Base-by-base conservation (phyloP, 2,113 vertebrate genomes). In the Cyanoderma ruficeps region DNA sequence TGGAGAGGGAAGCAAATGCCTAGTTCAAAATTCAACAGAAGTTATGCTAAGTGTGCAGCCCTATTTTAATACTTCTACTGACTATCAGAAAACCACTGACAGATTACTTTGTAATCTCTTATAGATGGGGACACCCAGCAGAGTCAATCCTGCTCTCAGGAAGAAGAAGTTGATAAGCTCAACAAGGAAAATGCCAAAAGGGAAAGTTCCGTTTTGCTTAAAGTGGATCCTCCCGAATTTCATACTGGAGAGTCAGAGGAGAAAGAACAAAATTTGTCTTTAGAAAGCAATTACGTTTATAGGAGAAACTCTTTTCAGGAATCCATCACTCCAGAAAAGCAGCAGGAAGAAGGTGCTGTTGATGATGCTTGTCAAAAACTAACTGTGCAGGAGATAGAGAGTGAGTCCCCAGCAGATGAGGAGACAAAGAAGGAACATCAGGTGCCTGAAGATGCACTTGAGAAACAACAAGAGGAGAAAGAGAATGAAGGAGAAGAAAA, bases 121-220 rank as follows among this genome's bases (percentile, higher is more conserved):
- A 76, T 83, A 99, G 99, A 98, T 59, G 59, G 67, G 30, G 33
- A 90, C 55, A 83, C 97, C 71, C 91, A 98, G 72, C 98, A 97
- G 90, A 98, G 96, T 50, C 98, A 98, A 39, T 95, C 96, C 13
- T 96, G 64, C 61, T 96, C 97, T 44, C 97, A 98, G 69, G 93
- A 97, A 92, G 93, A 96, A 87, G 97, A 98, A 37, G 89, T 99
- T 78, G 97, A 98, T 79, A 97, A 98, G 57, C 98, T 98, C 94
- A 99, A 99, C 97, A 93, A 98, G 91, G 98, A 99, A 97, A 99
- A 99, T 97, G 35, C 94, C 0, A 97, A 98, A 91, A 97, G 96
- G 90, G 98, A 97, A 82, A 97, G 80, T 25, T 46, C 88, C 3
- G 80, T 96, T 88, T 74, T 90, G 30, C 77, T 87, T 86, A 93